Percentiles rank a stretch among this genome's conserved stretches.
phyloP scores from a whole-genome alignment of 2,888 invertebrate genomes.

The Sinhomidia bicolor region DNA sequence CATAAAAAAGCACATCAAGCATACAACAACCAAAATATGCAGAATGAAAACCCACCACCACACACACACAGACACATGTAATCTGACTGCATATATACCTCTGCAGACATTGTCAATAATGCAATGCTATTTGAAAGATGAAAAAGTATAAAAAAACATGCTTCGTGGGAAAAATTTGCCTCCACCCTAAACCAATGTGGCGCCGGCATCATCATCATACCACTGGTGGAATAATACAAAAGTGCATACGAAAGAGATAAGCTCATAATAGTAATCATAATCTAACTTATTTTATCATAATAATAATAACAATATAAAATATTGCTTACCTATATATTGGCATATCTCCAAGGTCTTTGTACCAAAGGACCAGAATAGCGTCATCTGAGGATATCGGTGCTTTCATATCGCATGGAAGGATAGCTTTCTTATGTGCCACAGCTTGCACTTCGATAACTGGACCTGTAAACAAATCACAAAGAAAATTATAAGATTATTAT shows the following conservation, averaged over 20 bases:
- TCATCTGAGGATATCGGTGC: slow-evolving; percentile 90
- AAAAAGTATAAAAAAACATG: too few species aligned
- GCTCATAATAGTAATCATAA: slow-evolving; percentile 5
- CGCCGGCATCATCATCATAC: too few species aligned
- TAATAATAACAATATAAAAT: too few species aligned
- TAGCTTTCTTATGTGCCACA: slow-evolving; percentile 89
- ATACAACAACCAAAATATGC: neutral
- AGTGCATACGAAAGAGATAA: neutral
- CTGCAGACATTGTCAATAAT: too few species aligned
- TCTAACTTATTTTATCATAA: too few species aligned
- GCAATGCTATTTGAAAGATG: neutral
- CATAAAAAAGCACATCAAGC: neutral
- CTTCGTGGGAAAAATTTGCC: slow-evolving; percentile 8
- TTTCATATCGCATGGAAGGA: slow-evolving; percentile 93
- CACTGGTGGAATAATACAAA: neutral
- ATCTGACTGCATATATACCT: too few species aligned
- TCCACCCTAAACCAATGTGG: neutral
- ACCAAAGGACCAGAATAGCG: slow-evolving; percentile 93
- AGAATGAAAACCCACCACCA: neutral
- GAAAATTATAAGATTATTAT: too few species aligned
- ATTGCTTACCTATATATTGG: slow-evolving; percentile 95
- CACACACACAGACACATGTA: too few species aligned
- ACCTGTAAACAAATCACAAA: slow-evolving; percentile 82
- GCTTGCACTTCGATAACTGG: slow-evolving; percentile 86
- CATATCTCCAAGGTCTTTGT: slow-evolving; percentile 89